phyloP scores from a whole-genome alignment of 2,113 vertebrate genomes.

The Microcebus lehilahytsara region DNA sequence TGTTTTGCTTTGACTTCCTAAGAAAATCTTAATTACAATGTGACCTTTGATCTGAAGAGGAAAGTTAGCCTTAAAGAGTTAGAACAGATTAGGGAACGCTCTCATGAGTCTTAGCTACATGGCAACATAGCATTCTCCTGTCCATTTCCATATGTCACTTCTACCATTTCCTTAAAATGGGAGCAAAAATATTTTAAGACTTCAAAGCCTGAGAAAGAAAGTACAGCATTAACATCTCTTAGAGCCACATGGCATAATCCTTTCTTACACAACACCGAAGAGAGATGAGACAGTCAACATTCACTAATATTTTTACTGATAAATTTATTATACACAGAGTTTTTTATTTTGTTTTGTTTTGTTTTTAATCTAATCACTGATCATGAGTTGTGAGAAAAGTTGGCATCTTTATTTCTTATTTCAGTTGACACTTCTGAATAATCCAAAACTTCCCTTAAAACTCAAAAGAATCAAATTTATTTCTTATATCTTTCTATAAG shows the following conservation, averaged over 20 bases:
- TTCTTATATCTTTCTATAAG: neutral
- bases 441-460: neutral
- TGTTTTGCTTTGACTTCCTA: neutral
- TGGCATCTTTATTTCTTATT: neutral
- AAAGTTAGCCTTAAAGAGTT: neutral
- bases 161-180: neutral
- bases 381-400: neutral
- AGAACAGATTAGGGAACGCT: neutral
- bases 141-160: neutral
- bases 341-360: neutral
- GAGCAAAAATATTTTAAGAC: neutral
- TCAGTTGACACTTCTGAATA: neutral
- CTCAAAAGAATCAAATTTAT: neutral
- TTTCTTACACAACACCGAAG: neutral
- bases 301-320: neutral
- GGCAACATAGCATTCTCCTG: neutral
- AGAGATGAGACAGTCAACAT: neutral
- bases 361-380: neutral
- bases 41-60: neutral
- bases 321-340: neutral
- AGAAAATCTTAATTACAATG: neutral
- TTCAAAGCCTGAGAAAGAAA: neutral
- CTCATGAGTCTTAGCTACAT: neutral
- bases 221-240: neutral
- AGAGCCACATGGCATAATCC: neutral